A percentile compares a stretch with the other conserved stretches of the same genome.
These are phyloP conservation scores for Chrysodeixis includens DNA, from an alignment of 2,888 invertebrate species.

Conservation along the genomic window DNA sequence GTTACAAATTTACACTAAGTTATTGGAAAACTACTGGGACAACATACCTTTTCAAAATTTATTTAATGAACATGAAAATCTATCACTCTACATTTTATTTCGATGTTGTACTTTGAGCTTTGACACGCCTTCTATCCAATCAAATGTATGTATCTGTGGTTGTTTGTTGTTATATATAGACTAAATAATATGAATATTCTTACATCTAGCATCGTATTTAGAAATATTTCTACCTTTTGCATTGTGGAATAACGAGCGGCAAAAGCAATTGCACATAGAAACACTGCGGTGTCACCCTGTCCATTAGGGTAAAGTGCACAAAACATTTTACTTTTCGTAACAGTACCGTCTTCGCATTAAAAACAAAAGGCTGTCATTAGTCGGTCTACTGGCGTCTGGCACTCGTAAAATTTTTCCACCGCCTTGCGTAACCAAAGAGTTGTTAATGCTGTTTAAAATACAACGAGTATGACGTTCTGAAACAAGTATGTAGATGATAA, in stretches of 20 bases:
- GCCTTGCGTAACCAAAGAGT: constrained; percentile 28
- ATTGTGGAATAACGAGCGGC: neutral
- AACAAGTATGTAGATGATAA: constrained; percentile 8
- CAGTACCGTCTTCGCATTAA: constrained; percentile 8
- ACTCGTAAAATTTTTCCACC: constrained; percentile 30
- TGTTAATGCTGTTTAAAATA: constrained; percentile 18
- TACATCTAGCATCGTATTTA: too few relatives aligned
- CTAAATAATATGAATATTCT: too few relatives aligned
- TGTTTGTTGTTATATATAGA: too few relatives aligned
- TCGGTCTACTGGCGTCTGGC: constrained; percentile 9
- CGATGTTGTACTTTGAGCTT: too few relatives aligned
- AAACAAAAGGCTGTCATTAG: constrained; percentile 11
- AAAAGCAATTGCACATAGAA: neutral
- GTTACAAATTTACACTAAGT: neutral
- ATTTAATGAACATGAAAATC: too few relatives aligned
- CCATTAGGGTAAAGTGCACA: constrained; percentile 7
- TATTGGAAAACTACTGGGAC: neutral
- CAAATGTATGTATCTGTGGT: too few relatives aligned
- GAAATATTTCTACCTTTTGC: too few relatives aligned
- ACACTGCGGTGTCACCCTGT: neutral
- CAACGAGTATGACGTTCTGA: constrained; percentile 14
- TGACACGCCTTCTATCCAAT: too few relatives aligned
- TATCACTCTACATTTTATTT: too few relatives aligned
- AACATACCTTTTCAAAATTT: too few relatives aligned
- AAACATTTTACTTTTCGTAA: constrained; percentile 8